Base-by-base conservation (phyloP, 1,140 invertebrate genomes). In the Pararge aegeria region DNA sequence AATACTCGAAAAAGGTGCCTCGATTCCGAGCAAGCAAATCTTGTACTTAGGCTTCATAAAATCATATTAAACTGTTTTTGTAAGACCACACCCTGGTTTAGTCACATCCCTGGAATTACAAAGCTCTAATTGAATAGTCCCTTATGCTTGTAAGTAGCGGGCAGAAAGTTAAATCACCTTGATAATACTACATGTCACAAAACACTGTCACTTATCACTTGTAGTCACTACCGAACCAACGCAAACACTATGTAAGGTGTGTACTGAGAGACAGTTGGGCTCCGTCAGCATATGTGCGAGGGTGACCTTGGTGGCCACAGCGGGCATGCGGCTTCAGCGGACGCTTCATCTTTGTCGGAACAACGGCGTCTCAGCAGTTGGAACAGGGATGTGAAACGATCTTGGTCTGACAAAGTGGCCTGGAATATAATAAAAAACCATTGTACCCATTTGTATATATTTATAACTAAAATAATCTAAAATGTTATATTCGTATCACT, bases 391-490 rank as follows among this genome's bases (percentile, higher is more conserved):
- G 64, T 49, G 59, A 85, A 74, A 40, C 69, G 72, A 48, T 73
- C 68, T 30, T 61, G 63, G 61, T 83, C 73, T 5, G 80, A 85
- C 5, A 83, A 54, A 5, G 72, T 76, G 16, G 80, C 78, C 82
- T 85, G 71, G 21, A 50, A 67, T 9, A 34, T 40, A 59, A 55
- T 15, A 37, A 13, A 50, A 42, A 18, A 0, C 2, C 18, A 7
- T 24, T 24, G 2, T 24, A 24, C 2, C 7, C 2, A 24, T 4
- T 24, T 4, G 3, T 24, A 24, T 24, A 24, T 24, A 7, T 34
- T 34, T 34, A 1, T 30, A 30, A 30, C 7, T 24, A 2, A 24
- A 24, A 24, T 24, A 24, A 24, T 24, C n/a, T n/a, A n/a, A n/a
- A n/a, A n/a, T n/a, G n/a, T n/a, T n/a, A n/a, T n/a, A n/a, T n/a